Evolutionary conservation across 1,140 invertebrate species (phyloP).

Genomic region (Akabosia matsudoensis): DNA sequence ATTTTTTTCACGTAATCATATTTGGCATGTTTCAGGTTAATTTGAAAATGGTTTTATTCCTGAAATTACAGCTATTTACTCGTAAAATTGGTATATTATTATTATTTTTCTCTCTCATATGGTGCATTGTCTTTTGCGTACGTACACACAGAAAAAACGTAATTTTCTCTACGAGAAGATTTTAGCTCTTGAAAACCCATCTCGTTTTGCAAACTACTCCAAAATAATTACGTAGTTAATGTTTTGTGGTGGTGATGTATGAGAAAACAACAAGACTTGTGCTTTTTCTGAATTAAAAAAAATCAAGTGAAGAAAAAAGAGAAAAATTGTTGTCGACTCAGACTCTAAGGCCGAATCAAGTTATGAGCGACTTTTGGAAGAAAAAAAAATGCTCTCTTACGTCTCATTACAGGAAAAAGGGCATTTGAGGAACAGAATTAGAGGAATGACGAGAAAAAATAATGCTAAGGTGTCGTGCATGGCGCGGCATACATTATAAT

Average conservation of each 20-base stretch:
- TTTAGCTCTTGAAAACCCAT: too few species aligned
- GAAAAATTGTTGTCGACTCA: too few species aligned
- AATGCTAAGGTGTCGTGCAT: slow-evolving; percentile 8
- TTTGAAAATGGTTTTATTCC: slow-evolving; percentile 23
- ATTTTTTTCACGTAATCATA: slow-evolving; percentile 19
- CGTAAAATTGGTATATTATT: slow-evolving; percentile 2
- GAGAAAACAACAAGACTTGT: too few species aligned
- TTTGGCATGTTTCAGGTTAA: slow-evolving; percentile 22
- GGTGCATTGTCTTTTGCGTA: too few species aligned
- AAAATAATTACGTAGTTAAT: too few species aligned
- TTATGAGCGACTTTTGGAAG: neutral
- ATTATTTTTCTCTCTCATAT: neutral
- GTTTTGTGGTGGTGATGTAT: too few species aligned
- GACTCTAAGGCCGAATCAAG: too few species aligned
- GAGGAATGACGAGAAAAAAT: neutral
- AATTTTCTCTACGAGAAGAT: too few species aligned
- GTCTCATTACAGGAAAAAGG: neutral
- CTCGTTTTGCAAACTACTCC: too few species aligned
- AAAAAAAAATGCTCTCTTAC: neutral
- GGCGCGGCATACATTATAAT: slow-evolving; percentile 6
- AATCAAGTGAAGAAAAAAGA: too few species aligned
- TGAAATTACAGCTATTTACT: slow-evolving; percentile 20
- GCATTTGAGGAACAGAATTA: neutral
- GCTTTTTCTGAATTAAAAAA: too few species aligned
- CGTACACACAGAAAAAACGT: too few species aligned